A percentile compares a stretch with the other conserved stretches of the same genome.
These are phyloP conservation scores for Sebastes elongatus DNA, from an alignment of 2,797 vertebrate species.

Conservation along the genomic window DNA sequence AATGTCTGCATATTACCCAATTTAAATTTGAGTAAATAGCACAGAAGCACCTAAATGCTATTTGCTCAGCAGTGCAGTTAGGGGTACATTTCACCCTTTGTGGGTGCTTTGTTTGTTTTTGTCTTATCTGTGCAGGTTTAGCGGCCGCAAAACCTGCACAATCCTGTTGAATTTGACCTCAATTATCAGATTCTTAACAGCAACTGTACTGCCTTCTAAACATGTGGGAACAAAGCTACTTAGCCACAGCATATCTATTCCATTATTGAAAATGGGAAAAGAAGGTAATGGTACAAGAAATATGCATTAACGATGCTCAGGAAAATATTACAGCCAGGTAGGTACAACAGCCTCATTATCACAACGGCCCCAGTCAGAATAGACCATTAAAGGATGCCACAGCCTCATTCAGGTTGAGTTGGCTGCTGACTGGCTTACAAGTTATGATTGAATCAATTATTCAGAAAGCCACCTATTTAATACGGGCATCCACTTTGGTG, in stretches of 20 bases:
- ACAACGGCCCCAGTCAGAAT: slow-evolving; percentile 10
- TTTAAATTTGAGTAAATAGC: background rate
- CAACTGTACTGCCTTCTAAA: background rate
- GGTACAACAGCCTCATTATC: slow-evolving; percentile 35
- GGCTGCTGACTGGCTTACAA: slow-evolving; percentile 49
- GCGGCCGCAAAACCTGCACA: background rate
- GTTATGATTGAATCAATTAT: slow-evolving; percentile 66
- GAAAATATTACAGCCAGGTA: slow-evolving; percentile 18
- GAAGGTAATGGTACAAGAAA: background rate
- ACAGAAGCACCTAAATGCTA: background rate
- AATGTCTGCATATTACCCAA: background rate
- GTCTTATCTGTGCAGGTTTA: background rate
- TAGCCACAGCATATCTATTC: background rate
- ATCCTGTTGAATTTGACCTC: background rate
- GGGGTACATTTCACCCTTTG: background rate
- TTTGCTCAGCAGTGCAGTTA: background rate
- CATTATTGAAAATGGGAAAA: background rate
- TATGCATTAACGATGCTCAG: background rate
- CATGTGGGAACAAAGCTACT: background rate
- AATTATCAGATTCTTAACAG: background rate
- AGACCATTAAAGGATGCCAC: slow-evolving; percentile 42
- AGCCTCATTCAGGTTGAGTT: slow-evolving; percentile 29
- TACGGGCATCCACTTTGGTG: slow-evolving; percentile 38
- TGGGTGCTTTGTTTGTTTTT: background rate
- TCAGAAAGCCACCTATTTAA: slow-evolving; percentile 53